phyloP scores from a whole-genome alignment of 1,140 invertebrate genomes.

The Penaeus indicus region DNA sequence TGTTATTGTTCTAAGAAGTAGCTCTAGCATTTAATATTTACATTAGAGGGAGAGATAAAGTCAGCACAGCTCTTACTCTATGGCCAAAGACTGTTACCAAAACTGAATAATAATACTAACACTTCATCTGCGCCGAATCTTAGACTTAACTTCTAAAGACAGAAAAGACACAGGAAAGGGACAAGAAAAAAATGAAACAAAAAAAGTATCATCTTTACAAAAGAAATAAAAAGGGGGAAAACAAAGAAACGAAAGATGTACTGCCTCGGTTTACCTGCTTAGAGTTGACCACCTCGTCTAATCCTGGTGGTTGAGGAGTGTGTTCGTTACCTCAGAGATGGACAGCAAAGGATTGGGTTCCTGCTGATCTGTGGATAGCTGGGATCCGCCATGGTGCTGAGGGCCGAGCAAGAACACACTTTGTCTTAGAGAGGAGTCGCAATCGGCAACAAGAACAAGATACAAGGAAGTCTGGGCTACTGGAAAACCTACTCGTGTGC shows the following conservation, averaged over 20 bases:
- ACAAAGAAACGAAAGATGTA: background rate
- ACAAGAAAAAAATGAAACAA: background rate
- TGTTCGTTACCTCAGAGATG: conserved; percentile 87
- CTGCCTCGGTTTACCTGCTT: conserved; percentile 38
- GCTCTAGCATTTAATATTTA: background rate
- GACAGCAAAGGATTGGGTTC: conserved; percentile 85
- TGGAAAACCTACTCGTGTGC: conserved; percentile 49
- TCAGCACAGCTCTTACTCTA: background rate
- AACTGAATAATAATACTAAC: background rate
- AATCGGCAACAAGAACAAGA: conserved; percentile 37
- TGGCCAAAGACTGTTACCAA: background rate
- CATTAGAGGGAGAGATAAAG: background rate
- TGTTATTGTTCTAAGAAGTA: background rate
- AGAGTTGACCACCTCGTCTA: conserved; percentile 50
- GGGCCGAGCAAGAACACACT: conserved; percentile 58
- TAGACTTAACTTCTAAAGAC: background rate
- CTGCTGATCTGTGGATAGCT: conserved; percentile 75
- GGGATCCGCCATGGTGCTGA: conserved; percentile 63
- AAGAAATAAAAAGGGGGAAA: background rate
- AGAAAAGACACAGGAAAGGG: background rate
- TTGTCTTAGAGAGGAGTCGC: conserved; percentile 68
- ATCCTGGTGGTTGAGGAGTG: conserved; percentile 75
- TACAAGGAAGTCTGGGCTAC: conserved; percentile 48
- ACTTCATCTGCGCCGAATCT: background rate
- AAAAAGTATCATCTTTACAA: background rate